phyloP scores from a whole-genome alignment of 2,797 vertebrate genomes.

The Propithecus deckenii region DNA sequence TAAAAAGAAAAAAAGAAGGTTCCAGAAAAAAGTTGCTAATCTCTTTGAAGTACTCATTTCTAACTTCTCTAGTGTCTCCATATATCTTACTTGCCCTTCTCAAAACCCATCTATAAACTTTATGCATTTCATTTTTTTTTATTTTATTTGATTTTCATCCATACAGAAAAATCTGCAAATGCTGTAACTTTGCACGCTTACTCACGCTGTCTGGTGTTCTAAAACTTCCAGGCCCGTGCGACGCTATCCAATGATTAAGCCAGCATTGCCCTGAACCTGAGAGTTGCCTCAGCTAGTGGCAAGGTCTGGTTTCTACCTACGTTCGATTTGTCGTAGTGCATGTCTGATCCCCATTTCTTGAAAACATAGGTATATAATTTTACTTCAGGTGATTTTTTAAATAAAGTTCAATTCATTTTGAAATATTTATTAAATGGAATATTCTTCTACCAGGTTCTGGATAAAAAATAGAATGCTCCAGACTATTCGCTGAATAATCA shows the following conservation, averaged over 20 bases:
- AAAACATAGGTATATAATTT: not conserved
- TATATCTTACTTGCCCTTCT: not conserved
- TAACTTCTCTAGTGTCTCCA: not conserved
- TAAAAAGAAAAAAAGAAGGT: not conserved
- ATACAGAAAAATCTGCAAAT: conserved; percentile 26
- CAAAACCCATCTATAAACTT: conserved; percentile 51
- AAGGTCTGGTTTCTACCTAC: not conserved
- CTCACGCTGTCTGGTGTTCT: conserved; percentile 27
- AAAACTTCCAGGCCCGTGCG: not conserved
- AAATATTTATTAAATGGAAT: not conserved
- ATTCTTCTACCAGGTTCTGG: not conserved
- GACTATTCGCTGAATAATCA: not conserved
- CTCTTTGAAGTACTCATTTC: conserved; percentile 22
- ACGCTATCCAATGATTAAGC: not conserved
- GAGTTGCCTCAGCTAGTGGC: not conserved
- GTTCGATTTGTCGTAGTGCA: not conserved
- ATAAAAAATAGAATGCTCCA: not conserved
- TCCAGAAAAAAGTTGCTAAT: not conserved
- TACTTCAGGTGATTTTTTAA: not conserved
- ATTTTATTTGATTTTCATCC: conserved; percentile 54
- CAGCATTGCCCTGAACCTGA: not conserved
- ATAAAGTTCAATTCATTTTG: not conserved
- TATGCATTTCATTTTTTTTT: conserved; percentile 39
- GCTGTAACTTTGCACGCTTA: conserved; percentile 43
- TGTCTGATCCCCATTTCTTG: not conserved